Conservation (phyloP, 1,140 invertebrate genomes). For the Bombus cullumanus region DNA sequence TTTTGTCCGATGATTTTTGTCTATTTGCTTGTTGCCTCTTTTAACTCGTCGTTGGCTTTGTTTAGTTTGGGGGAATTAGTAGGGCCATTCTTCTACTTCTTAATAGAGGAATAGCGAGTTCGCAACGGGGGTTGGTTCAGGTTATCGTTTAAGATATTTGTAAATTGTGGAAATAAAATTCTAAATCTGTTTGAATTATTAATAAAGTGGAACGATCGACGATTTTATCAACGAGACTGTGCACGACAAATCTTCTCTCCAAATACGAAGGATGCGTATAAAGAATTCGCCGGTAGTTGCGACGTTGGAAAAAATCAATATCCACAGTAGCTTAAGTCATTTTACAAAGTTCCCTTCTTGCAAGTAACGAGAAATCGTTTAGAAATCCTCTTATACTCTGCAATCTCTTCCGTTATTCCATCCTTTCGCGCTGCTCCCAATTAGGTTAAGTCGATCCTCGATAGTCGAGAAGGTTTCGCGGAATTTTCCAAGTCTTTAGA, state of each 20-base stretch:
- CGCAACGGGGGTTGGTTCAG: no score
- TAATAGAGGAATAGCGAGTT: no score
- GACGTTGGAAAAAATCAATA: not conserved
- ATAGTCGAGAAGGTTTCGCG: not conserved
- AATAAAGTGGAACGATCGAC: not conserved
- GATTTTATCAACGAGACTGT: not conserved
- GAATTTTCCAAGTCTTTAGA: not conserved
- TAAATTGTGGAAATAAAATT: no score
- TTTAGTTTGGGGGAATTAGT: no score
- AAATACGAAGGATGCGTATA: not conserved
- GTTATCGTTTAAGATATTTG: no score
- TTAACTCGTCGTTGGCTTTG: no score
- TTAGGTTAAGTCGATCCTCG: constrained; percentile 17
- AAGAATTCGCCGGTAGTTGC: not conserved
- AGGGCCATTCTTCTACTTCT: no score
- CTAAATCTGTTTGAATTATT: not conserved
- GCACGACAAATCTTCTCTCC: not conserved
- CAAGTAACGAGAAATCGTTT: not conserved
- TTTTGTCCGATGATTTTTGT: no score
- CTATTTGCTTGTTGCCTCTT: no score
- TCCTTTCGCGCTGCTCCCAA: not conserved
- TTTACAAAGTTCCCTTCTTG: not conserved
- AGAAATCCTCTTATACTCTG: constrained; percentile 7
- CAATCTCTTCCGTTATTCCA: constrained; percentile 20
- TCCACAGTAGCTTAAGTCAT: not conserved